These are phyloP conservation scores for Whitmania pigra DNA, from an alignment of 1,140 invertebrate species.

Conservation along the genomic window DNA sequence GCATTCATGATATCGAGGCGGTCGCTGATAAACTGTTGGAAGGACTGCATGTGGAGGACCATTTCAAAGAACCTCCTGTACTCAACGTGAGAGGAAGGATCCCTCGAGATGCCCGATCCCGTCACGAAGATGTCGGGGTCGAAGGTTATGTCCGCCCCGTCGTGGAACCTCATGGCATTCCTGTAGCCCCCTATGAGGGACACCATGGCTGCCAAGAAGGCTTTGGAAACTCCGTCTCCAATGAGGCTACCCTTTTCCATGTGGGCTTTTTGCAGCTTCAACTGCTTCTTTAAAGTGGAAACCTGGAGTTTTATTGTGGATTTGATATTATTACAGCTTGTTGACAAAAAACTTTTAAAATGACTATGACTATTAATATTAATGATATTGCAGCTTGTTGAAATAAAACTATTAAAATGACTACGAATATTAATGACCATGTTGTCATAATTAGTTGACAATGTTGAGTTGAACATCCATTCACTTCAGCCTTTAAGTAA, in stretches of 20 bases:
- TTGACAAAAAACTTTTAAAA: slow-evolving; percentile 39
- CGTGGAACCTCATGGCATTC: slow-evolving; percentile 68
- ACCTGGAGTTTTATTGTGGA: slow-evolving; percentile 30
- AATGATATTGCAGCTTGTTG: no score
- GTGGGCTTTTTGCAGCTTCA: slow-evolving; percentile 30
- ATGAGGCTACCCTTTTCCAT: slow-evolving; percentile 39
- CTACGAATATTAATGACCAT: no score
- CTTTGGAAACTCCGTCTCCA: slow-evolving; percentile 75
- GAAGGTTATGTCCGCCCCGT: slow-evolving; percentile 71
- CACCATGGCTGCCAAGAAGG: slow-evolving; percentile 76
- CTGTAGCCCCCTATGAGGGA: slow-evolving; percentile 69
- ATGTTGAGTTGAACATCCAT: no score
- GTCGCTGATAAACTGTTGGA: slow-evolving; percentile 86
- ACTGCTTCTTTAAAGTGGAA: slow-evolving; percentile 36
- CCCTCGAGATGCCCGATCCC: slow-evolving; percentile 39
- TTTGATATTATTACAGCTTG: slow-evolving; percentile 10
- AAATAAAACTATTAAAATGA: no score
- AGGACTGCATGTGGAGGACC: slow-evolving; percentile 84
- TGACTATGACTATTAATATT: slow-evolving; percentile 42
- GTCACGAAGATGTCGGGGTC: slow-evolving; percentile 65
- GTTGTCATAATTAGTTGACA: no score
- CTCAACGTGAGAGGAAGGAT: slow-evolving; percentile 39
- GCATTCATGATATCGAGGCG: slow-evolving; percentile 73
- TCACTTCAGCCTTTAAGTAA: no score
- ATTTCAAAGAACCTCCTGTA: slow-evolving; percentile 76